Evolutionary conservation across 2,888 invertebrate genomes (phyloP).

Genomic region (Drosophila merina): DNA sequence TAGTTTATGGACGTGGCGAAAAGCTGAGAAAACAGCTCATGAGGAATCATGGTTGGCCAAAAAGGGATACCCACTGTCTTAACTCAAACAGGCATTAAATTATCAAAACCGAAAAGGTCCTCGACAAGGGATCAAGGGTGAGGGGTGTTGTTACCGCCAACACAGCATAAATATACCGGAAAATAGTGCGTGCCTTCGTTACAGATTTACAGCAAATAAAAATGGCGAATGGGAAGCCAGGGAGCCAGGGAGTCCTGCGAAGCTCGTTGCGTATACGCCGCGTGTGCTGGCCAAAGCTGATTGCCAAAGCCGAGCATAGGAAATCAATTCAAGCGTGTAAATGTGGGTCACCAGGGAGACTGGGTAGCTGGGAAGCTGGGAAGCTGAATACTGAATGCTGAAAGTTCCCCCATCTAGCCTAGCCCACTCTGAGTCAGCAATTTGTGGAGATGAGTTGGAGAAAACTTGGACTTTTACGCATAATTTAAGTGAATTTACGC

Average conservation of each 20-base stretch:
- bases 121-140: slow-evolving; percentile 28
- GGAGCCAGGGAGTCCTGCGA: too few relatives aligned
- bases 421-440: slow-evolving; percentile 31
- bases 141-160: slow-evolving; percentile 54
- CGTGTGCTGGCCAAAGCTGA: slow-evolving; percentile 57
- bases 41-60: slow-evolving; percentile 41
- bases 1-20: slow-evolving; percentile 65
- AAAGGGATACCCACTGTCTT: slow-evolving; percentile 53
- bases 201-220: slow-evolving; percentile 70
- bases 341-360: slow-evolving; percentile 68
- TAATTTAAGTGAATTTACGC: slow-evolving; percentile 76
- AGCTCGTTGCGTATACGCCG: slow-evolving; percentile 66
- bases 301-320: slow-evolving; percentile 66
- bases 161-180: slow-evolving; percentile 65
- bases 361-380: slow-evolving; percentile 3
- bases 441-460: slow-evolving; percentile 20
- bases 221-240: slow-evolving; percentile 33
- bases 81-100: slow-evolving; percentile 76
- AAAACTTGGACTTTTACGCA: slow-evolving; percentile 57
- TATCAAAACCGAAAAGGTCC: slow-evolving; percentile 56
- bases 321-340: slow-evolving; percentile 75
- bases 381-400: background rate
- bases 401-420: background rate
- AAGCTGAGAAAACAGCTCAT: slow-evolving; percentile 40
- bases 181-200: slow-evolving; percentile 75